phyloP scores from a whole-genome alignment of 2,797 vertebrate genomes.

The Columba guinea region DNA sequence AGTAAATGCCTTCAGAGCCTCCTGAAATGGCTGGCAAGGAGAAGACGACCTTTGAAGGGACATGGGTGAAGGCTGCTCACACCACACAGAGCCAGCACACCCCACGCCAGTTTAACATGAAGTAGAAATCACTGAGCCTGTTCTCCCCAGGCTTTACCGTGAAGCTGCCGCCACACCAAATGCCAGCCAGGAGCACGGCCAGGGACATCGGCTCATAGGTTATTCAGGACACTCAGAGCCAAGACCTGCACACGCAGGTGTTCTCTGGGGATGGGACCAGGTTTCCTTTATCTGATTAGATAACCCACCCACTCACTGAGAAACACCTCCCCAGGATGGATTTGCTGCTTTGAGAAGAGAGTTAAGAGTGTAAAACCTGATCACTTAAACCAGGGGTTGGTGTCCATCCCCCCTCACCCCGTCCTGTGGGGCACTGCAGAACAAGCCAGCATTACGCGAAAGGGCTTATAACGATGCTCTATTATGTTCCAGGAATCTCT shows the following conservation, averaged over 20 bases:
- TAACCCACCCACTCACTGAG: constrained; percentile 47
- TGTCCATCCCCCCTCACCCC: not conserved
- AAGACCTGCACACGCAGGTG: not conserved
- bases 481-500: not conserved
- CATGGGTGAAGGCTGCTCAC: fast-evolving
- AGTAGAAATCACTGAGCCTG: not conserved
- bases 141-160: fast-evolving
- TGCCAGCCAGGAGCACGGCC: not conserved
- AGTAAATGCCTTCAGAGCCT: not conserved
- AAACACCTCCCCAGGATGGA: not conserved
- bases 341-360: not conserved
- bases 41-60: not conserved
- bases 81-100: not conserved
- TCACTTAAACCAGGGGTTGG: not conserved
- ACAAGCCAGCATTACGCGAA: not conserved
- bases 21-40: not conserved
- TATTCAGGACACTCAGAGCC: not conserved
- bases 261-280: not conserved
- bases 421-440: fast-evolving
- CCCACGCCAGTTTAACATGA: fast-evolving
- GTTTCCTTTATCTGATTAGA: constrained; percentile 30
- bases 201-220: not conserved
- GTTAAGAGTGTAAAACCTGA: not conserved
- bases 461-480: not conserved
- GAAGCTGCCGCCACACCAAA: not conserved